Conservation (phyloP, 2,797 vertebrate genomes). For the Morus bassanus region DNA sequence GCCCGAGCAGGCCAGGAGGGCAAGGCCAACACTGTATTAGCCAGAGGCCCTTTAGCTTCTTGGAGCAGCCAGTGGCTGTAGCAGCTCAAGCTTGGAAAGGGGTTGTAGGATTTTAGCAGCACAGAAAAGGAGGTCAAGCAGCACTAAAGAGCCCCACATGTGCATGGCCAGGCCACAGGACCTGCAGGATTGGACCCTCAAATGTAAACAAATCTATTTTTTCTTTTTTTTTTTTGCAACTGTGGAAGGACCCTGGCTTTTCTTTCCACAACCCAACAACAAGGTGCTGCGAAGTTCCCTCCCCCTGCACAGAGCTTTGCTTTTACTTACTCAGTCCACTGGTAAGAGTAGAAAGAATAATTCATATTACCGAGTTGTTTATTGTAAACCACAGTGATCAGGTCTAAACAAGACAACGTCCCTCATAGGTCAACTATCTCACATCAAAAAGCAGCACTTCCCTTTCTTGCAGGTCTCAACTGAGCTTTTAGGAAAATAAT, state of each 20-base stretch:
- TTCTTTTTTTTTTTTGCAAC: neutral
- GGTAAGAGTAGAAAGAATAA: neutral
- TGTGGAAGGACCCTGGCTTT: neutral
- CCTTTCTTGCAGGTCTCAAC: neutral
- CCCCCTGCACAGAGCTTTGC: neutral
- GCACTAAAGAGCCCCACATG: fast-evolving
- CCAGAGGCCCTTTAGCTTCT: neutral
- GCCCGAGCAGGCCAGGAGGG: fast-evolving
- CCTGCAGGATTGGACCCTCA: neutral
- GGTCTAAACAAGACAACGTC: neutral
- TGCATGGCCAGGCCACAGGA: too few species aligned
- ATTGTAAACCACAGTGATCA: neutral
- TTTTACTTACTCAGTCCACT: neutral
- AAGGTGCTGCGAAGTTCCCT: neutral
- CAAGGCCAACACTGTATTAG: fast-evolving
- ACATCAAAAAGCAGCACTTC: neutral
- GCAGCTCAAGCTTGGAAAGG: neutral
- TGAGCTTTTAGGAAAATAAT: neutral
- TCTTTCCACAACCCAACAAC: neutral
- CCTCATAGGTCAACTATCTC: neutral
- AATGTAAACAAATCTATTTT: neutral
- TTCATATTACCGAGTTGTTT: neutral
- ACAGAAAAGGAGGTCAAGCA: neutral
- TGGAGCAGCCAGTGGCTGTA: neutral
- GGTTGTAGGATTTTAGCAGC: neutral